Evolutionary conservation across 2,113 vertebrate genomes (phyloP), one percentile per base, ranked within the genome.

Genomic region (Aphelocoma coerulescens): DNA sequence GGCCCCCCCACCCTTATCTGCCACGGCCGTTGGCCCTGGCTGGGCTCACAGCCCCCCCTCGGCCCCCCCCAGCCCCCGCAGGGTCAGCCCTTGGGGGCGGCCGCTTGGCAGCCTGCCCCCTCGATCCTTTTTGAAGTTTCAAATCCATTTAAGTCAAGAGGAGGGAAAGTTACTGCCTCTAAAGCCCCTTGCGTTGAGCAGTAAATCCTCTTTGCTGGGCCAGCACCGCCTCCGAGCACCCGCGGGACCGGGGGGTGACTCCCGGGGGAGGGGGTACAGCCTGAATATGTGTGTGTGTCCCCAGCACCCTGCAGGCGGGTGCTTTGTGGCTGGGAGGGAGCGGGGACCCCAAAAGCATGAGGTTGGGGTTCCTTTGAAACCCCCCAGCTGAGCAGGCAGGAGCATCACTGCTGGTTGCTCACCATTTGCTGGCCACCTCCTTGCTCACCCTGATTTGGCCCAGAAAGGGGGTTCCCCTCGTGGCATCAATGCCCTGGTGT

Each of bases 111-210:
- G 88, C 89, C 19, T 91, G 89, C 92, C 94, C 85, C 88, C 54
- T 67, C 67, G 16, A 72, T 89, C 93, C 94, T 91, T 94, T 96
- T 95, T 95, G 95, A 96, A 95, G 96, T 96, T 96, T 72, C 54
- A 95, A 97, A 97, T 97, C 94, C 97, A 89, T 96, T 97, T 96
- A 97, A 97, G 96, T 96, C 95, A 94, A 97, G 96, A 96, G 96
- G 95, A 96, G 96, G 96, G 96, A 95, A 96, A 96, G 96, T 96
- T 96, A 91, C 74, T 89, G 97, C 96, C 93, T 83, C 96, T 69
- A 95, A 97, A 96, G 96, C 95, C 95, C 96, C 75, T 93, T 16
- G 95, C 86, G 28, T 75, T 88, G 72, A 93, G 93, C 93, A 51
- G 74, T 96, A 97, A 97, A 97, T 97, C 96, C 96, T 91, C 96